Base-by-base conservation (phyloP, 23 tunicate species). In the Ciona savignyi region DNA sequence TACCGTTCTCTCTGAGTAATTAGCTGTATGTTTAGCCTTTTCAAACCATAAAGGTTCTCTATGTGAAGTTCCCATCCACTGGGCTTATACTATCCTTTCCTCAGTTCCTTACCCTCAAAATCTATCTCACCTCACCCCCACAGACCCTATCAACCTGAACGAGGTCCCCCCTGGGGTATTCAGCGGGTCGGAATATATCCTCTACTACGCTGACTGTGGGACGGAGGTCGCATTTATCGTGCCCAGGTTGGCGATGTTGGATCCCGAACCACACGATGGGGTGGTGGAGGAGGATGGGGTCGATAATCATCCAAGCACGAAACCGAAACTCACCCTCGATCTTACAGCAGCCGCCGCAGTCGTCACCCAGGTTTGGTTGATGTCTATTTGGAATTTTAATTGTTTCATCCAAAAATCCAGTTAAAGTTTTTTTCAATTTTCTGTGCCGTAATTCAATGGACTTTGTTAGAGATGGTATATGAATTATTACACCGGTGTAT, bases 221-320 rank as follows among this genome's bases (percentile, higher is more conserved):
- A 86, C 82, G n/a, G 98, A 93, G 60, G 75, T 81, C 4, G 98
- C 98, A 23, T 93, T 93, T 42, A 78, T 93, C 15, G 84, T 93
- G 29, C 98, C 98, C 0, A 78, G 77, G 28, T 56, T 63, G 56
- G n/a, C n/a, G n/a, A n/a, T n/a, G n/a, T n/a, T n/a, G n/a, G n/a
- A n/a, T n/a, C n/a, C n/a, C n/a, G n/a, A n/a, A 15, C 56, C 56
- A 62, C 30, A 23, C 2, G 85, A 71, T 31, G 62, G 85, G 2
- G 64, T 25, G 9, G 77, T 23, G 19, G 63, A 25, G 71, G 71
- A 65, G 29, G 65, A 49, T 15, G 32, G 61, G 15, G 32, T 21
- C 4, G 56, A 42, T 6, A 42, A 15, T 42, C 56, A 15, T 9
- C 56, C 56, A 42, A 42, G 11, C 56, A 42, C 15, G 56, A 48